Base-by-base conservation (phyloP, 2,888 invertebrate genomes). In the Exocentrus adspersus region DNA sequence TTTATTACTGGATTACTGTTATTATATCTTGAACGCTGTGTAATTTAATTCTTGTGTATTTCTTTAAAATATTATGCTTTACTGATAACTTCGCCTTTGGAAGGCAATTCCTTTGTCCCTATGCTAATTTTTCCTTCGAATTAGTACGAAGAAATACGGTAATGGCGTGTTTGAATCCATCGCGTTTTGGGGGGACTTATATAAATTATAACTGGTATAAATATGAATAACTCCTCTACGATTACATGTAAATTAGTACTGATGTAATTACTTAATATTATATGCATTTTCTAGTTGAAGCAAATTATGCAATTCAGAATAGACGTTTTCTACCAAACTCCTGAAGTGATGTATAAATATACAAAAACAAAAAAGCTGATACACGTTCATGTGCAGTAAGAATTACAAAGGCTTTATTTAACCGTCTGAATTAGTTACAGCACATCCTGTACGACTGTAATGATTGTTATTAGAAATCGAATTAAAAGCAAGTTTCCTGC, bases 1-100 rank as follows among this genome's bases (percentile, higher is more conserved):
- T 66, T 62, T 66, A 64, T 67, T 60, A 64, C 57, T 62, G 64
- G 60, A 64, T 67, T 60, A 64, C 67, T 64, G 64, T 67, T 67
- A 67, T 67, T 67, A 67, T 37, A 52, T 28, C 14, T 12, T 43
- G 52, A 62, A 62, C n/a, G n/a, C 62, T 54, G 64, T 60, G 60
- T 67, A 64, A 64, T 67, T 62, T 64, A 37, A 50, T 62, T 64
- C 62, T 67, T 62, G 62, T 67, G 62, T 62, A 42, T 61, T 51
- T 59, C 58, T 67, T 53, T 52, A 48, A 37, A 48, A 37, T 10
- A 50, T 41, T 48, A 28, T n/a, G 12, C n/a, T 48, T 28, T 63
- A 60, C 63, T 66, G 60, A 66, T 63, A 62, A 63, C 52, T 30
- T 61, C 60, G 53, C 62, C 58, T 60, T 60, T 52, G 43, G 51